Percentiles rank a stretch among this genome's conserved stretches.
These are phyloP conservation scores for Sinotaia quadrata DNA, from an alignment of 2,888 invertebrate genomes.

Conservation along the genomic window DNA sequence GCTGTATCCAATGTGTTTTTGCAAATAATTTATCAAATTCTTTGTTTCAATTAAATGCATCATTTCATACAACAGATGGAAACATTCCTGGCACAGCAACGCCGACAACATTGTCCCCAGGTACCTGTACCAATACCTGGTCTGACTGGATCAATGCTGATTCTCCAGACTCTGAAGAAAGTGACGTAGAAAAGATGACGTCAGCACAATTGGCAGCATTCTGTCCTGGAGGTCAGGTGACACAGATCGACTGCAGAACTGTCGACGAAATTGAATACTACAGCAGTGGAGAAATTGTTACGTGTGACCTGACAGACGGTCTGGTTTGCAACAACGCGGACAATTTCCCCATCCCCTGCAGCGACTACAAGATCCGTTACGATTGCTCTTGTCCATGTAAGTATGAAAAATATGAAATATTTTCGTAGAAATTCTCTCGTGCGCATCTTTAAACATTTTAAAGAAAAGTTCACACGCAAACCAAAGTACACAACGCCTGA, in stretches of 20 bases:
- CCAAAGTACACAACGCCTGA: too few relatives aligned
- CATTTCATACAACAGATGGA: too few relatives aligned
- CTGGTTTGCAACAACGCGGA: constrained; percentile 77
- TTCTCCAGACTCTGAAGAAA: constrained; percentile 45
- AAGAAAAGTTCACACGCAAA: too few relatives aligned
- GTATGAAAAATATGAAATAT: too few relatives aligned
- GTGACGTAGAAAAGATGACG: constrained; percentile 52
- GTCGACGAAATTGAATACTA: constrained; percentile 47
- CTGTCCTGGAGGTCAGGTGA: constrained; percentile 58
- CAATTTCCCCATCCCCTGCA: constrained; percentile 52
- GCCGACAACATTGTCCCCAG: constrained; percentile 11
- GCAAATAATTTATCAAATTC: too few relatives aligned
- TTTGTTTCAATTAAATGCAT: too few relatives aligned
- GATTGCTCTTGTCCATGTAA: constrained; percentile 74
- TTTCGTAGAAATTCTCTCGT: too few relatives aligned
- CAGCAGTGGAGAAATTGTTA: constrained; percentile 50
- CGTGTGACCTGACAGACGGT: constrained; percentile 78
- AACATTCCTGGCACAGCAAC: background rate
- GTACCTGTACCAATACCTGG: constrained; percentile 41
- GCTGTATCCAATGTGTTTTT: too few relatives aligned
- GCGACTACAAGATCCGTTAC: constrained; percentile 66
- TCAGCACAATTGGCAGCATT: constrained; percentile 43
- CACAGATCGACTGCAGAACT: constrained; percentile 61
- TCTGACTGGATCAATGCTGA: constrained; percentile 56
- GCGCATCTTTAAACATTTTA: too few relatives aligned